Conservation (phyloP, 2,888 invertebrate species). For the Meloe dianella region DNA sequence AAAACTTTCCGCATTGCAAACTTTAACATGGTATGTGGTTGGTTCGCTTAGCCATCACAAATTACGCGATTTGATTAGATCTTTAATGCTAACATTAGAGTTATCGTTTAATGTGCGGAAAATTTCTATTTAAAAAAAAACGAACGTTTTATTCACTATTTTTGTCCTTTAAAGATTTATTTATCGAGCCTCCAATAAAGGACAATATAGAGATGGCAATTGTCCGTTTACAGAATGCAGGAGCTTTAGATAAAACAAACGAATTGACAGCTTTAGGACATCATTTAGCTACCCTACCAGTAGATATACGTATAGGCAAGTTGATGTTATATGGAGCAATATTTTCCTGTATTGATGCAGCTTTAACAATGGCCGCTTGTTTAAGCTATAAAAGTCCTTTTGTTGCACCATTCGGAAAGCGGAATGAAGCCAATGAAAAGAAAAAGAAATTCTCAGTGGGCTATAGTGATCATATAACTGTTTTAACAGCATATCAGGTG, state of each 20-base stretch:
- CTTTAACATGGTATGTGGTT: too few species aligned
- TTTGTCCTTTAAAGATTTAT: slow-evolving; percentile 62
- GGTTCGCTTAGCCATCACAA: too few species aligned
- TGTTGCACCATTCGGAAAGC: slow-evolving; percentile 75
- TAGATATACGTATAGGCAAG: slow-evolving; percentile 92
- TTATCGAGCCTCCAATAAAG: slow-evolving; percentile 75
- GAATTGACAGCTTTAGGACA: slow-evolving; percentile 84
- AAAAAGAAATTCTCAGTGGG: slow-evolving; percentile 77
- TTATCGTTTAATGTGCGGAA: too few species aligned
- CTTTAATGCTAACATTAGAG: too few species aligned
- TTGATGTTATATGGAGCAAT: slow-evolving; percentile 91
- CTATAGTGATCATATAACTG: slow-evolving; percentile 89
- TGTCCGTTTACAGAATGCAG: slow-evolving; percentile 74
- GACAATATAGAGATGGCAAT: slow-evolving; percentile 74
- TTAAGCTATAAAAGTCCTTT: slow-evolving; percentile 82
- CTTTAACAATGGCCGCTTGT: slow-evolving; percentile 87
- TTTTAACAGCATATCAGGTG: slow-evolving; percentile 84
- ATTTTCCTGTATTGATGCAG: slow-evolving; percentile 90
- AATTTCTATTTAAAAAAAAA: background rate
- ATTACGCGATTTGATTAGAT: too few species aligned
- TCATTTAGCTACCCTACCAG: slow-evolving; percentile 86
- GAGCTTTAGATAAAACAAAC: slow-evolving; percentile 77
- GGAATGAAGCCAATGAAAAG: slow-evolving; percentile 73
- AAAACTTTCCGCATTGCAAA: background rate
- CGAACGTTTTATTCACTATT: too few species aligned